Evolutionary conservation across 2,113 vertebrate genomes (phyloP).

Genomic region (Coptodon rendalli): DNA sequence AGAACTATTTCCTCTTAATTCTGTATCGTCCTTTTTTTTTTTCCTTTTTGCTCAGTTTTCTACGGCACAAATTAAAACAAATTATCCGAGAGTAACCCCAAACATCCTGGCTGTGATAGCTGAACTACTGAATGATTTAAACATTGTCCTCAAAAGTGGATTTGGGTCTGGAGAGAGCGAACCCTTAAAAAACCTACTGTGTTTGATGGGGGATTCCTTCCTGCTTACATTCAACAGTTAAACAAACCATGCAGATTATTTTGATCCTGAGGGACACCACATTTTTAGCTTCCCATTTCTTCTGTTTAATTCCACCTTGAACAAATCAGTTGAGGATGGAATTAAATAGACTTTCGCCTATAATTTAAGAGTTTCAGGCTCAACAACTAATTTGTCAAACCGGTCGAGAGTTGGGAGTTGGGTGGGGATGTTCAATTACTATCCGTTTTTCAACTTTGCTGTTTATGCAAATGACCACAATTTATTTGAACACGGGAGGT

Average conservation of each 20-base stretch:
- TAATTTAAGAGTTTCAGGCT: background rate
- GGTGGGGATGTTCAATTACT: background rate
- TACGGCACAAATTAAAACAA: background rate
- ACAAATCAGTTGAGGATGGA: background rate
- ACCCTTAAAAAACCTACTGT: background rate
- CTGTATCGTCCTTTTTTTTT: rapidly evolving
- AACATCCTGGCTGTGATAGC: constrained; percentile 1
- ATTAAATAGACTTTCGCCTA: background rate
- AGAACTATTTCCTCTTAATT: background rate
- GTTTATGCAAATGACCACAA: constrained; percentile 18
- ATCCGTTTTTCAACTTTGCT: background rate
- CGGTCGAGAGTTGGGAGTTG: background rate
- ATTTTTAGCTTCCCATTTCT: background rate
- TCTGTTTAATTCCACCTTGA: background rate
- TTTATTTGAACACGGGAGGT: constrained; percentile 2
- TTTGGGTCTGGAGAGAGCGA: background rate
- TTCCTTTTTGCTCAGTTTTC: background rate
- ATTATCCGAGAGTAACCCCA: background rate
- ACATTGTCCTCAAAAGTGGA: background rate
- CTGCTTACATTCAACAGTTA: background rate
- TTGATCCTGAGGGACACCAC: background rate
- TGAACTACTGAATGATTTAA: constrained; percentile 17
- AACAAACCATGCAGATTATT: background rate
- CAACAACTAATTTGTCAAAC: background rate
- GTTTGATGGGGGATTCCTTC: background rate